Evolutionary conservation across 2,888 invertebrate genomes (phyloP).

Genomic region (Amphiduros pacificus): DNA sequence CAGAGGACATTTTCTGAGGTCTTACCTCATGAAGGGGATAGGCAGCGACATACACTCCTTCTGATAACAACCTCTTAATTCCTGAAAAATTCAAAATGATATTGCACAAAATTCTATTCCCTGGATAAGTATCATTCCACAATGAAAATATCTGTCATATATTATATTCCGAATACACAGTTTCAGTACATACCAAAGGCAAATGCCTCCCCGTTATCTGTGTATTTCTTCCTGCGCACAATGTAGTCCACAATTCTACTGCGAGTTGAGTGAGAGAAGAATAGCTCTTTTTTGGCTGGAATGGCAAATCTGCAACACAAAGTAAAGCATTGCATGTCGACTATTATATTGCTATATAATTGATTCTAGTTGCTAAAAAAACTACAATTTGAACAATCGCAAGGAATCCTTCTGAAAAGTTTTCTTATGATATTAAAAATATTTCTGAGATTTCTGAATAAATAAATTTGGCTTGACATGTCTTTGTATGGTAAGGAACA

Average conservation of each 20-base stretch:
- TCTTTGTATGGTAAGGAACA: too few species aligned
- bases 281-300: slow-evolving; percentile 69
- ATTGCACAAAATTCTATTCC: neutral
- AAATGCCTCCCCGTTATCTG: slow-evolving; percentile 53
- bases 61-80: slow-evolving; percentile 29
- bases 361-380: too few species aligned
- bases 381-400: too few species aligned
- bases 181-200: slow-evolving; percentile 44
- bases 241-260: slow-evolving; percentile 91
- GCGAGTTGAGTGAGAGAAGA: slow-evolving; percentile 83
- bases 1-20: too few species aligned
- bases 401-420: too few species aligned
- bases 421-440: too few species aligned
- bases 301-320: slow-evolving; percentile 74
- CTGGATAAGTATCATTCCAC: neutral
- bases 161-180: neutral
- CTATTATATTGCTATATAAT: too few species aligned
- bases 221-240: slow-evolving; percentile 82
- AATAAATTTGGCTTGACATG: too few species aligned
- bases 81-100: slow-evolving; percentile 24
- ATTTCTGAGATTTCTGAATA: too few species aligned
- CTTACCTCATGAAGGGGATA: slow-evolving; percentile 36
- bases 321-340: neutral
- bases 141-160: neutral
- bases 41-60: slow-evolving; percentile 29